Conservation (phyloP, 2,888 invertebrate genomes). For the Hypomecis punctinalis region DNA sequence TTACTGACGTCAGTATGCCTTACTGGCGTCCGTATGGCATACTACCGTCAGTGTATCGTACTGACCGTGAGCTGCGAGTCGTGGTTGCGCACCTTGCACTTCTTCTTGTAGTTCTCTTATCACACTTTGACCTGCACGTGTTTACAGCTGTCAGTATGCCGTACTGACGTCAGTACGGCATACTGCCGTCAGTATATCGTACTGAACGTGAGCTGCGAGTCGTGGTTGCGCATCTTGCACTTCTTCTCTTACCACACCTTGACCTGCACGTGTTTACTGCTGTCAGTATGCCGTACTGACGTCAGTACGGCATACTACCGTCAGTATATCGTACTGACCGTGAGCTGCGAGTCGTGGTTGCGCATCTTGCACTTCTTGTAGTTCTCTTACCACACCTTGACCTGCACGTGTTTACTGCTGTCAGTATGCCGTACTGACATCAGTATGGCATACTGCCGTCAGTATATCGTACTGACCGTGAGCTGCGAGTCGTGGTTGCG, state of each 20-base stretch:
- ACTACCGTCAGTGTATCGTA: neutral
- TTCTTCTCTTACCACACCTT: constrained; percentile 86
- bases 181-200: neutral
- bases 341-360: neutral
- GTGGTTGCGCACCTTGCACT: too few species aligned
- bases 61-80: too few species aligned
- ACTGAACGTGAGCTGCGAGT: constrained; percentile 57
- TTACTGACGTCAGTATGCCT: too few species aligned
- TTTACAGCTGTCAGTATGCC: too few species aligned
- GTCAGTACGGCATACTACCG: neutral
- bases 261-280: constrained; percentile 83
- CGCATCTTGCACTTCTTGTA: constrained; percentile 70
- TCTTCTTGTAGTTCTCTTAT: too few species aligned
- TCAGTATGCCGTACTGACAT: neutral
- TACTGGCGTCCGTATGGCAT: too few species aligned
- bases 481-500: neutral
- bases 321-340: neutral
- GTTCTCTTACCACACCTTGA: constrained; percentile 80
- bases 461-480: neutral
- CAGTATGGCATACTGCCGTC: neutral
- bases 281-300: neutral
- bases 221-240: constrained; percentile 82
- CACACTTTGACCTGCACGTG: too few species aligned
- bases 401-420: neutral
- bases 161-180: neutral